phyloP scores from a whole-genome alignment of 2,888 invertebrate genomes.

The Orgyia antiqua region DNA sequence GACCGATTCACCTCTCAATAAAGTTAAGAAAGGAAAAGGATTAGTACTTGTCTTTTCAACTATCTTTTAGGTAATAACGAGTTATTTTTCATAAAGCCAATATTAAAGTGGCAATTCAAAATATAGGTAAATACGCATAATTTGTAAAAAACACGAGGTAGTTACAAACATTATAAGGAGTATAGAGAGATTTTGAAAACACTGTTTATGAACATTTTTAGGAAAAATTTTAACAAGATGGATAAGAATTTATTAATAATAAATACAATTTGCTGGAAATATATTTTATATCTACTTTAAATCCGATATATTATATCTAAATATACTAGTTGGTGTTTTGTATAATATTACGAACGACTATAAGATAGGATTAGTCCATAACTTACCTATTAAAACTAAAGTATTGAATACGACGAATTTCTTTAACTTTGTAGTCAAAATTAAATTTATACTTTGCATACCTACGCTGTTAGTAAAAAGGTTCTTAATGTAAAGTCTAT shows the following conservation, averaged over 20 bases:
- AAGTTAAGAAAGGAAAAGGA: no score
- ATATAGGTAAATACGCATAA: conserved; percentile 14
- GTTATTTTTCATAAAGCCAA: no score
- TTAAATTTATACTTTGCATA: no score
- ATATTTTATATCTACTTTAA: conserved; percentile 29
- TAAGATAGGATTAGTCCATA: conserved; percentile 38
- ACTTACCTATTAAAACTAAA: conserved; percentile 22
- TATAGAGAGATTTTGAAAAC: conserved; percentile 33
- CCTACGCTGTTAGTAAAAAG: no score
- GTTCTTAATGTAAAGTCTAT: conserved; percentile 11
- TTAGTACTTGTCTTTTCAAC: no score
- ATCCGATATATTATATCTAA: conserved; percentile 35
- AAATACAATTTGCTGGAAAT: conserved; percentile 38
- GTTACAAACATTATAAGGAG: conserved; percentile 42
- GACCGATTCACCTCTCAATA: no score
- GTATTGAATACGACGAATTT: no score
- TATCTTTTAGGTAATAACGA: no score
- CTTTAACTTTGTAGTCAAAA: no score
- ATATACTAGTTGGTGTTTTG: conserved; percentile 66
- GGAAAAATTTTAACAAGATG: conserved; percentile 36
- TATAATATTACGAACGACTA: conserved; percentile 44
- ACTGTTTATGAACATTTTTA: conserved; percentile 35
- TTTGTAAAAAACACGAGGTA: conserved; percentile 41
- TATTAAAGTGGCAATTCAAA: conserved; percentile 27
- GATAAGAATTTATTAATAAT: conserved; percentile 32